These are phyloP conservation scores for Lycophotia porphyrea DNA, from an alignment of 2,888 invertebrate genomes.

Conservation along the genomic window DNA sequence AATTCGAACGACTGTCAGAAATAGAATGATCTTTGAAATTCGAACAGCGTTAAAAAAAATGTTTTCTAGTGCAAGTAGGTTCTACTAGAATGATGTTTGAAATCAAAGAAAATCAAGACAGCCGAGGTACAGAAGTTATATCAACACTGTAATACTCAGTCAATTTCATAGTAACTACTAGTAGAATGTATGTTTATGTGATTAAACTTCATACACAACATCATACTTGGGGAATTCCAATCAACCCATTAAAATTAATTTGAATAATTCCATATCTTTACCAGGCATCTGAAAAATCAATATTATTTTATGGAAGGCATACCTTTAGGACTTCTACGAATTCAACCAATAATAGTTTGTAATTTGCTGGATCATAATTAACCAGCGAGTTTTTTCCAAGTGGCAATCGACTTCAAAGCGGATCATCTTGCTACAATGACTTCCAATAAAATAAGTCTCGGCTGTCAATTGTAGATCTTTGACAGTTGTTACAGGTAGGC, in stretches of 20 bases:
- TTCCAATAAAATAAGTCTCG: not conserved
- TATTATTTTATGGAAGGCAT: not conserved
- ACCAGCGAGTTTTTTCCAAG: not conserved
- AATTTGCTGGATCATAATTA: not conserved
- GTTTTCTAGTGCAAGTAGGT: not conserved
- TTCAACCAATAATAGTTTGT: not conserved
- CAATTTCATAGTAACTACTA: not conserved
- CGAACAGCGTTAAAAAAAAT: not conserved
- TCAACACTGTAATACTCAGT: not conserved
- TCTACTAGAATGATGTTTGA: no score
- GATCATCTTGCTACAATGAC: not conserved
- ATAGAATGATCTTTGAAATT: not conserved
- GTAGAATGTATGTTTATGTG: not conserved
- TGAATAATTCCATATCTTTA: slow-evolving; percentile 6
- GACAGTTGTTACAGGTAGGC: not conserved
- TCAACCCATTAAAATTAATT: slow-evolving; percentile 15
- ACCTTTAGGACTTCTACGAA: not conserved
- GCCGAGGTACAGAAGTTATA: not conserved
- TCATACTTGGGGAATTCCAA: slow-evolving; percentile 16
- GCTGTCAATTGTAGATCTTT: no score
- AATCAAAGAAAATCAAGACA: not conserved
- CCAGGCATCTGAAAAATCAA: slow-evolving; percentile 30
- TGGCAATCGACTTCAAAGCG: not conserved
- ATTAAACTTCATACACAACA: slow-evolving; percentile 25
- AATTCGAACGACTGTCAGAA: not conserved